phyloP scores from a whole-genome alignment of 2,797 vertebrate species.

The Brotula barbata region DNA sequence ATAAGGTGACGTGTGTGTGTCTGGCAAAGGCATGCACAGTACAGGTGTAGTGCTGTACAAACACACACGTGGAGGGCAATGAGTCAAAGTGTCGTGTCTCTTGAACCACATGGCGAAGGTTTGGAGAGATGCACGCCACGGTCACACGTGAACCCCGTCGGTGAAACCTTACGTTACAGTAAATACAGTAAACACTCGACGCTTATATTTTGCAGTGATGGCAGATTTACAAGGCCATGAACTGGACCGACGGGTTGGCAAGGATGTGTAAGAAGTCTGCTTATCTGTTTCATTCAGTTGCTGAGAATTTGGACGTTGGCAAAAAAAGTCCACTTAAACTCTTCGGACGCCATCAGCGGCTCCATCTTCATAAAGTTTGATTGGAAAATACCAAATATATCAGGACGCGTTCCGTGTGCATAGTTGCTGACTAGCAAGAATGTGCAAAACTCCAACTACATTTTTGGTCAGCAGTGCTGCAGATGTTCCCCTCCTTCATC shows the following conservation, averaged over 20 bases:
- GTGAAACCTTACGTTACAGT: too few species aligned
- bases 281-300: constrained; percentile 28
- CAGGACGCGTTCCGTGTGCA: too few species aligned
- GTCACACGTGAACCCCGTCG: too few species aligned
- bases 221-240: constrained; percentile 44
- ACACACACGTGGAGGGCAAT: constrained; percentile 33
- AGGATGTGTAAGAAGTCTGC: constrained; percentile 22
- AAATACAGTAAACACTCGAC: constrained; percentile 29
- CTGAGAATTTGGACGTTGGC: constrained; percentile 25
- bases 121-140: constrained; percentile 21
- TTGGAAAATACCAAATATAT: too few species aligned
- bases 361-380: too few species aligned
- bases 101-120: too few species aligned
- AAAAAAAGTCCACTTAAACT: constrained; percentile 12
- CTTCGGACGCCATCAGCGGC: too few species aligned
- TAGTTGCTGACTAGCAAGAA: too few species aligned
- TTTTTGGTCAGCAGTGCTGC: constrained; percentile 5
- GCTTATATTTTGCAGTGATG: constrained; percentile 34
- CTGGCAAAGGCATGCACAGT: too few species aligned
- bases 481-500: constrained; percentile 5
- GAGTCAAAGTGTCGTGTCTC: too few species aligned
- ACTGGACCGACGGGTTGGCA: constrained; percentile 20
- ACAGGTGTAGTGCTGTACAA: constrained; percentile 5
- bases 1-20: constrained; percentile 22
- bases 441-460: too few species aligned